A percentile compares a stretch with the other conserved stretches of the same genome.
phyloP scores from a whole-genome alignment of 2,888 invertebrate genomes.

The Chymomyza procnemis region DNA sequence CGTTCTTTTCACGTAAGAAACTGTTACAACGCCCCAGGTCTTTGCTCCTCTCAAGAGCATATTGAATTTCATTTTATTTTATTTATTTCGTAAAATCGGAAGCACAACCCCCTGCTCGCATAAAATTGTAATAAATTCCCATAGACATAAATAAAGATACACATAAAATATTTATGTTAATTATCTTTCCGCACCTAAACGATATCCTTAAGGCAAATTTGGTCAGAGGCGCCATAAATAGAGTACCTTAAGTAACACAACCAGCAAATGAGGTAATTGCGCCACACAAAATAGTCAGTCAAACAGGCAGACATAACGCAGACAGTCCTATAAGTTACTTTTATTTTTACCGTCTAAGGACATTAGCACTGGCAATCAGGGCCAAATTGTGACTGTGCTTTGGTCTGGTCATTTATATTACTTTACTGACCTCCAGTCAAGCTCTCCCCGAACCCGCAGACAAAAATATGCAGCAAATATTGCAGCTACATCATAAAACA shows the following conservation, averaged over 20 bases:
- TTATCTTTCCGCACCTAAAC: slow-evolving; percentile 23
- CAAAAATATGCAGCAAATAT: neutral
- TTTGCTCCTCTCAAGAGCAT: neutral
- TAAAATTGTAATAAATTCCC: neutral
- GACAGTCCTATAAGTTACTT: neutral
- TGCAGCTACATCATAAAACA: neutral
- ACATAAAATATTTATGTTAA: slow-evolving; percentile 28
- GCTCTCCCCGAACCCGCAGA: neutral
- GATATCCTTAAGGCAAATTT: neutral
- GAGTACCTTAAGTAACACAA: slow-evolving; percentile 17
- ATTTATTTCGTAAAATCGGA: slow-evolving; percentile 13
- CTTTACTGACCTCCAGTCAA: neutral
- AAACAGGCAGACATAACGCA: neutral
- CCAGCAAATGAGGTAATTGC: slow-evolving; percentile 42
- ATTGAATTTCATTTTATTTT: neutral
- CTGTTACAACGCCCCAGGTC: neutral
- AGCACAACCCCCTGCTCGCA: neutral
- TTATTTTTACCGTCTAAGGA: neutral
- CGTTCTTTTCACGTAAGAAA: neutral
- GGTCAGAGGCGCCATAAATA: slow-evolving; percentile 25
- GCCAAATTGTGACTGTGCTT: slow-evolving; percentile 34
- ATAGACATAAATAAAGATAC: neutral
- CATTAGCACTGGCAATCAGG: slow-evolving; percentile 30
- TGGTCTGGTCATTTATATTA: neutral
- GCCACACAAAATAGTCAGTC: neutral